Conservation (phyloP, 2,888 invertebrate species). For the Rotaria sp. region DNA sequence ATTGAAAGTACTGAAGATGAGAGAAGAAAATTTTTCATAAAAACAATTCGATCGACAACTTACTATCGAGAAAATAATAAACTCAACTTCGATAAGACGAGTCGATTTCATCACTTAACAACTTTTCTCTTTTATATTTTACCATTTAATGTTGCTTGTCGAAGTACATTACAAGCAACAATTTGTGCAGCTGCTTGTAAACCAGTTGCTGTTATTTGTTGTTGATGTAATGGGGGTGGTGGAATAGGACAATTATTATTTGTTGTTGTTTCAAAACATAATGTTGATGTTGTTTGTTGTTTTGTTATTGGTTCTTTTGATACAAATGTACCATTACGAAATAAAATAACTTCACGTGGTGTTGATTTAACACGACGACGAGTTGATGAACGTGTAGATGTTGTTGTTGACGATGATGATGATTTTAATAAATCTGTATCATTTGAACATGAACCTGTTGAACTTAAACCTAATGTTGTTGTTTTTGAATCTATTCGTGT, state of each 20-base stretch:
- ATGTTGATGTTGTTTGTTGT: conserved; percentile 1
- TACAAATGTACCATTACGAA: conserved; percentile 18
- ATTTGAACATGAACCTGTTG: neutral
- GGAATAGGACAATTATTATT: neutral
- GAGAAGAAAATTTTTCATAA: no score
- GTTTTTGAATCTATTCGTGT: neutral
- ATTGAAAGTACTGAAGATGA: no score
- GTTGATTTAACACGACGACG: neutral
- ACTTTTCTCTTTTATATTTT: neutral
- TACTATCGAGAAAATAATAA: no score
- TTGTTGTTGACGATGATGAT: neutral
- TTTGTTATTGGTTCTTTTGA: conserved; percentile 1
- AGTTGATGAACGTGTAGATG: neutral
- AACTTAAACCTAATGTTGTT: neutral
- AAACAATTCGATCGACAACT: no score
- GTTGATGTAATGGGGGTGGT: neutral
- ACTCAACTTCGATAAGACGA: no score
- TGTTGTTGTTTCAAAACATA: conserved; percentile 5
- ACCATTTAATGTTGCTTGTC: conserved; percentile 17
- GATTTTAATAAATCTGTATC: neutral
- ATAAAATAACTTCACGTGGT: conserved; percentile 26
- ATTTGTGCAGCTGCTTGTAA: conserved; percentile 23
- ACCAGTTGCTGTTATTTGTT: conserved; percentile 9
- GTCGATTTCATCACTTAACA: no score
- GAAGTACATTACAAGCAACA: conserved; percentile 7